These are phyloP conservation scores for Schlechtendalia chinensis DNA, from an alignment of 1,140 invertebrate genomes.

Conservation along the genomic window DNA sequence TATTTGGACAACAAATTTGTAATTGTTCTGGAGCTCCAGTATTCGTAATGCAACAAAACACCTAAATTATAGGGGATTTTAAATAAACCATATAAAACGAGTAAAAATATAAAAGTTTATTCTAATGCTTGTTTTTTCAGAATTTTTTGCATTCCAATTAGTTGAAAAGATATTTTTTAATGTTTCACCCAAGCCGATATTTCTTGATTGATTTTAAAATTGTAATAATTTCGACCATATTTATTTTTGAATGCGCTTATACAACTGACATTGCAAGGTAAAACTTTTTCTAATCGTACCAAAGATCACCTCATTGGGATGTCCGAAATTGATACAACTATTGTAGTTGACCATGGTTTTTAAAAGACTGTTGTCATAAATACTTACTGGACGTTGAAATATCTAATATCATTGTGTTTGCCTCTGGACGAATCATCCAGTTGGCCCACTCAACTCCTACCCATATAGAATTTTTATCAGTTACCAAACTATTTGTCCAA, in stretches of 20 bases:
- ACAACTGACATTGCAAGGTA: slow-evolving; percentile 2
- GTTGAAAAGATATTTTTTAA: slow-evolving; percentile 24
- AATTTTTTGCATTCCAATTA: slow-evolving; percentile 42
- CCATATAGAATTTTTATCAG: slow-evolving; percentile 68
- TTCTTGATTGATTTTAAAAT: slow-evolving; percentile 4
- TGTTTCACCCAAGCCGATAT: slow-evolving; percentile 32
- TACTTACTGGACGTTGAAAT: slow-evolving; percentile 75
- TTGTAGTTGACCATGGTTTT: neutral
- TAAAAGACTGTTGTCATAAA: neutral
- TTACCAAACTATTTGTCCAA: slow-evolving; percentile 62
- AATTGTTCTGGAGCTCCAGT: slow-evolving; percentile 65
- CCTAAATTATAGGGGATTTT: slow-evolving; percentile 58
- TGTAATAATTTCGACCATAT: slow-evolving; percentile 34
- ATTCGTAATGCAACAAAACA: slow-evolving; percentile 65
- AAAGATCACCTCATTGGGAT: slow-evolving; percentile 79
- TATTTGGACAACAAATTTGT: slow-evolving; percentile 66
- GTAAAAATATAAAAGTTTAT: slow-evolving; percentile 61
- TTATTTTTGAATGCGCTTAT: slow-evolving; percentile 29
- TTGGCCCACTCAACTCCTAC: slow-evolving; percentile 92
- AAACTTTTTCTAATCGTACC: slow-evolving; percentile 76
- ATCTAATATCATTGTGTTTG: slow-evolving; percentile 81
- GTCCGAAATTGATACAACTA: slow-evolving; percentile 55
- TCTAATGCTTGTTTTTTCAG: slow-evolving; percentile 42
- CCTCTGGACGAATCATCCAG: slow-evolving; percentile 81
- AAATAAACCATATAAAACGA: neutral